phyloP scores from a whole-genome alignment of 2,797 vertebrate genomes.

The Potorous gilbertii region DNA sequence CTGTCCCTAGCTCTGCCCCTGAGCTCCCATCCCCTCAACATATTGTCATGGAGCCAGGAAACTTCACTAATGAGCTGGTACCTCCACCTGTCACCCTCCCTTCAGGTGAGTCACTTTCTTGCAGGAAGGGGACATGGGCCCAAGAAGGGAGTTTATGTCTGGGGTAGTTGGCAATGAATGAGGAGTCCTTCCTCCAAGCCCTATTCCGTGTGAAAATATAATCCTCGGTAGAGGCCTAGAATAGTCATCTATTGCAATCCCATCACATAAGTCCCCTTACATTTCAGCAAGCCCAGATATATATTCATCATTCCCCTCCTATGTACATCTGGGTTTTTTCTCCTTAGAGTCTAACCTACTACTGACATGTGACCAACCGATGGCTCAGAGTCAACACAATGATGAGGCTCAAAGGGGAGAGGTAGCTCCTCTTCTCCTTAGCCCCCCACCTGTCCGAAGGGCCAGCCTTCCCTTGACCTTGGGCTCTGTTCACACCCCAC shows the following conservation, averaged over 20 bases:
- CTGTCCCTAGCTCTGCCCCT: slow-evolving; percentile 42
- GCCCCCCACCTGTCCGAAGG: slow-evolving; percentile 93
- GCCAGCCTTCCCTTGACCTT: slow-evolving; percentile 87
- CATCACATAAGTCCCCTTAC: slow-evolving; percentile 27
- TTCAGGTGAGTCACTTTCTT: slow-evolving; percentile 44
- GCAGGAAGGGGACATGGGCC: neutral
- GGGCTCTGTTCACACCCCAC: slow-evolving; percentile 78
- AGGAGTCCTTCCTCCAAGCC: neutral
- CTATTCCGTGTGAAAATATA: neutral
- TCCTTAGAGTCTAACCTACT: slow-evolving; percentile 64
- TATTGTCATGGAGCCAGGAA: neutral
- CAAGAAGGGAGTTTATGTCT: neutral
- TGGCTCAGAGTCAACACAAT: neutral
- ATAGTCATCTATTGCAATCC: neutral
- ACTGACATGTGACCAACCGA: slow-evolving; percentile 57
- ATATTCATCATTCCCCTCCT: neutral
- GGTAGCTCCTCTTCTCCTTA: slow-evolving; percentile 88
- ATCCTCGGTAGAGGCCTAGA: neutral
- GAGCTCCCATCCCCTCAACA: neutral
- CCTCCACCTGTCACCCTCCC: slow-evolving; percentile 21
- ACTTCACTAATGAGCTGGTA: slow-evolving; percentile 30
- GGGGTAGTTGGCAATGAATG: neutral
- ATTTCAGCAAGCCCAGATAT: neutral
- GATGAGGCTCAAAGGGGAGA: slow-evolving; percentile 75
- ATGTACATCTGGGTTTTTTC: neutral